A percentile compares a stretch with the other conserved stretches of the same genome.
Evolutionary conservation across 2,113 vertebrate genomes (phyloP).

Genomic region (Gavia stellata): DNA sequence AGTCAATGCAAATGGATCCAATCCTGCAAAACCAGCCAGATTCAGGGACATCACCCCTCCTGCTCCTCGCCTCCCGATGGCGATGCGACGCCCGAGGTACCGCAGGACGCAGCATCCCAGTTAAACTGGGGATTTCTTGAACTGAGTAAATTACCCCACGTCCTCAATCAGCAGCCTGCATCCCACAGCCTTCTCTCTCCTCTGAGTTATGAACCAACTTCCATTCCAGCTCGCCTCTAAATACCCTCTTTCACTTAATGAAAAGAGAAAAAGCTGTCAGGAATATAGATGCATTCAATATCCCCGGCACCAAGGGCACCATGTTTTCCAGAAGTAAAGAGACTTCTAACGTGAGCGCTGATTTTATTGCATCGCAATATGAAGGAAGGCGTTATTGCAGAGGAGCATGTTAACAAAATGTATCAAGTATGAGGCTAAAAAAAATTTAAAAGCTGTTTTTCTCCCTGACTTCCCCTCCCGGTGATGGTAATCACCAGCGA

Average conservation of each 20-base stretch:
- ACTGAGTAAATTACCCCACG: background rate
- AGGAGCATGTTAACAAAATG: background rate
- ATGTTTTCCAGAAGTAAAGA: background rate
- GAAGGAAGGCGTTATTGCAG: background rate
- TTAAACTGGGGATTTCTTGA: background rate
- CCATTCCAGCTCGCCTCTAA: background rate
- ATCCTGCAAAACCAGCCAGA: background rate
- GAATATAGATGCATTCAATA: constrained; percentile 44
- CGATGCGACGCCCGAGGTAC: accelerated
- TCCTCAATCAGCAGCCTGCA: background rate
- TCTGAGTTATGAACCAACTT: background rate
- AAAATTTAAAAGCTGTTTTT: background rate
- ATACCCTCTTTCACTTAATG: background rate
- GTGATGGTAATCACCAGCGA: accelerated
- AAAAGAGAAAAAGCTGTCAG: constrained; percentile 17
- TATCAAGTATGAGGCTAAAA: background rate
- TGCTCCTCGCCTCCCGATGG: background rate
- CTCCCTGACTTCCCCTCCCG: background rate
- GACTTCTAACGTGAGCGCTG: background rate
- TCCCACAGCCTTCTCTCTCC: background rate
- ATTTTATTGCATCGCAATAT: background rate
- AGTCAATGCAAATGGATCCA: background rate
- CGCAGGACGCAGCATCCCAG: accelerated
- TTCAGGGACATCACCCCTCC: background rate
- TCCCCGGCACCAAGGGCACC: background rate